phyloP scores from a whole-genome alignment of 2,797 vertebrate species.

The Bufotes viridis region DNA sequence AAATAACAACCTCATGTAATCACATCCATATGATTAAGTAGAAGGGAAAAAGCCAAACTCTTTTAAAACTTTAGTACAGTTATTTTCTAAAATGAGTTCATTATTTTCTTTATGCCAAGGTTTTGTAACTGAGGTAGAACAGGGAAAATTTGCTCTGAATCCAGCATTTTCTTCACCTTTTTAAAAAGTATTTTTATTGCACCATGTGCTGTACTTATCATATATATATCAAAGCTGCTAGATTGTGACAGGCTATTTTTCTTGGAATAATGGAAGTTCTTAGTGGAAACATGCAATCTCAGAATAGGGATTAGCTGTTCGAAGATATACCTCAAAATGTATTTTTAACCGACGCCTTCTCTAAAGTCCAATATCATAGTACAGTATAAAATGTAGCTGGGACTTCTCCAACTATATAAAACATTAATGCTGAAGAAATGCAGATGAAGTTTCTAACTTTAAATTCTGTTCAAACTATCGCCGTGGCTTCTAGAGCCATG shows the following conservation, averaged over 20 bases:
- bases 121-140: conserved; percentile 65
- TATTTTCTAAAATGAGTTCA: conserved; percentile 76
- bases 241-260: conserved; percentile 63
- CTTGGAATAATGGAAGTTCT: conserved; percentile 48
- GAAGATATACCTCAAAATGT: conserved; percentile 47
- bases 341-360: conserved; percentile 3
- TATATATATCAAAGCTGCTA: conserved; percentile 64
- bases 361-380: conserved; percentile 29
- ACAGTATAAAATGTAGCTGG: not conserved
- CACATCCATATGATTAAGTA: conserved; percentile 76
- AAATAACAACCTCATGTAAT: conserved; percentile 76
- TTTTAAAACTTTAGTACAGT: conserved; percentile 75
- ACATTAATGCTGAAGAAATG: not conserved
- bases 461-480: not conserved
- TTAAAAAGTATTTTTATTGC: conserved; percentile 43
- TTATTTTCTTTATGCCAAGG: conserved; percentile 71
- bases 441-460: not conserved
- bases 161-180: conserved; percentile 57
- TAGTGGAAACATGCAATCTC: conserved; percentile 38
- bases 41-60: conserved; percentile 75
- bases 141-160: conserved; percentile 45
- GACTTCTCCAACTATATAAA: conserved; percentile 1
- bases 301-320: conserved; percentile 51
- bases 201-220: conserved; percentile 52
- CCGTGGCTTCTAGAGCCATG: not conserved